Evolutionary conservation across 1,140 invertebrate species (phyloP).

Genomic region (Atta colombica): DNA sequence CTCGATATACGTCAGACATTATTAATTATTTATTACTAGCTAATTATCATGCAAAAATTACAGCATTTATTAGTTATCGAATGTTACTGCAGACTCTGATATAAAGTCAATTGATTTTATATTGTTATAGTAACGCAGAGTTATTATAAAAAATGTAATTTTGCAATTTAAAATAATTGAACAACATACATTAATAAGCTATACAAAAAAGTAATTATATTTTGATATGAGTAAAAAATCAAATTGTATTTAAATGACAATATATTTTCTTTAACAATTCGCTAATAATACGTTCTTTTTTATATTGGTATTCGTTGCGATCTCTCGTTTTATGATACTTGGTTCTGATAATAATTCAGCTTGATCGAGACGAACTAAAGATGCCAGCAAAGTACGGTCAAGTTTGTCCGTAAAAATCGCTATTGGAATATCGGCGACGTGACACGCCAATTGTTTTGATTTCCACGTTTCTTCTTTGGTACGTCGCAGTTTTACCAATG

Average conservation of each 20-base stretch:
- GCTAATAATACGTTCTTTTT: neutral
- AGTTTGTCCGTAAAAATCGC: conserved; percentile 41
- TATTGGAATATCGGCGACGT: conserved; percentile 47
- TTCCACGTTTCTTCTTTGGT: conserved; percentile 24
- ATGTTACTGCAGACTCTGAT: neutral
- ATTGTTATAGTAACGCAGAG: neutral
- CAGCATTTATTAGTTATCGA: neutral
- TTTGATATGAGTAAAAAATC: neutral
- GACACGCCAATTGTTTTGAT: conserved; percentile 55
- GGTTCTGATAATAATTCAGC: conserved; percentile 15
- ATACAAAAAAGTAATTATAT: neutral
- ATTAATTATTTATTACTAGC: neutral
- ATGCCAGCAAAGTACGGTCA: neutral
- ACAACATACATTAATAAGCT: neutral
- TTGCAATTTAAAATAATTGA: neutral
- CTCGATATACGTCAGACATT: neutral
- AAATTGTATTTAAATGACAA: neutral
- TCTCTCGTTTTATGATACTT: neutral
- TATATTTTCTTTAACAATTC: neutral
- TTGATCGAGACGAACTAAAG: neutral
- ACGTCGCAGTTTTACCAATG: conserved; percentile 51
- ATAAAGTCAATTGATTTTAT: neutral
- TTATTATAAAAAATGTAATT: neutral
- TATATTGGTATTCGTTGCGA: too few relatives aligned
- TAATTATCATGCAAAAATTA: neutral